Conservation (phyloP, 1,140 invertebrate genomes). For the Diachasmimorpha longicaudata region DNA sequence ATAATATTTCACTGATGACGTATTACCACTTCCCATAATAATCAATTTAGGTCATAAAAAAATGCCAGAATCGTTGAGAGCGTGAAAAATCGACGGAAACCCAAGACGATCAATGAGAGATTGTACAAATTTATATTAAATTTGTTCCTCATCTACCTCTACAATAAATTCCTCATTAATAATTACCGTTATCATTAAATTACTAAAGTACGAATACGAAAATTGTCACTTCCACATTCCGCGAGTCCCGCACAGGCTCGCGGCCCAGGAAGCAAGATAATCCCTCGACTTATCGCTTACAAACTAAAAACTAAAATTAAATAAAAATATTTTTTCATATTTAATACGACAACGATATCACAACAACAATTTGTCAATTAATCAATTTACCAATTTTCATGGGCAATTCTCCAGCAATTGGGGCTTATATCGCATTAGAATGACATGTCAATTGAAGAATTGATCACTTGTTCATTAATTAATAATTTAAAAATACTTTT, state of each 20-base stretch:
- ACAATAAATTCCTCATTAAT: not conserved
- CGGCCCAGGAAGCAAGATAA: constrained; percentile 13
- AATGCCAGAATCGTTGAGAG: constrained; percentile 11
- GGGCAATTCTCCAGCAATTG: not conserved
- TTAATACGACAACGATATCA: constrained; percentile 13
- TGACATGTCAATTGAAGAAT: not conserved
- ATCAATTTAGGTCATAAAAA: constrained; percentile 1
- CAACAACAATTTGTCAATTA: constrained; percentile 7
- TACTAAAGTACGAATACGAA: constrained; percentile 20
- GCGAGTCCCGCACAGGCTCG: constrained; percentile 35
- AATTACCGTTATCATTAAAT: not conserved
- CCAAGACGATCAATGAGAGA: constrained; percentile 3
- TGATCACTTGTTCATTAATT: not conserved
- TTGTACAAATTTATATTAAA: not conserved
- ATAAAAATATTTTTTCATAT: constrained; percentile 29
- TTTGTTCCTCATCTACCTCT: constrained; percentile 6
- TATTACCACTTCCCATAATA: not conserved
- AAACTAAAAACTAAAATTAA: constrained; percentile 31
- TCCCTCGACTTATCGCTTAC: not conserved
- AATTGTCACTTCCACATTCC: constrained; percentile 8
- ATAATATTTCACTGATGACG: no score
- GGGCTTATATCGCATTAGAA: not conserved
- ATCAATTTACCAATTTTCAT: not conserved
- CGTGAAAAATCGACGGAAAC: constrained; percentile 19
- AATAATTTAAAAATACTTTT: not conserved